Conservation (phyloP, 2,797 vertebrate genomes). For the Mormyrus proboscirostris region DNA sequence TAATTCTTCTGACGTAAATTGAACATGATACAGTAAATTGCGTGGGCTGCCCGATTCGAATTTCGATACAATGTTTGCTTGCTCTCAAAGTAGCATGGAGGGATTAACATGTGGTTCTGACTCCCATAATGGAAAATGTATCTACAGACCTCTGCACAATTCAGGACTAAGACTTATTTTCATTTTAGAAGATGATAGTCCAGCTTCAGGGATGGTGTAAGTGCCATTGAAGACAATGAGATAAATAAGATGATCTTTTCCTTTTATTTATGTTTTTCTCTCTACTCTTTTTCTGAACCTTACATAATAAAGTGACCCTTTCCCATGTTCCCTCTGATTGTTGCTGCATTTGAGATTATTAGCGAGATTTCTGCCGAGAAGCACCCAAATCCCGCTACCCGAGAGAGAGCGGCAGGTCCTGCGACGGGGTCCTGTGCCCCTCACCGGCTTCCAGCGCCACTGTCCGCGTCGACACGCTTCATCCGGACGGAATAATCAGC, state of each 20-base stretch:
- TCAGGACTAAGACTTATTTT: background rate
- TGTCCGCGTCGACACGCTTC: background rate
- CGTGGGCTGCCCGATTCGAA: background rate
- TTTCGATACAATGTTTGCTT: background rate
- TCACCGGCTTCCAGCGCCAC: background rate
- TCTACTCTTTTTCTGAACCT: background rate
- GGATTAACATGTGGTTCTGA: background rate
- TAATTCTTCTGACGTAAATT: background rate
- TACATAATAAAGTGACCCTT: background rate
- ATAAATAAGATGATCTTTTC: background rate
- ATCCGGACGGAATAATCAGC: background rate
- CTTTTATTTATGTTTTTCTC: background rate
- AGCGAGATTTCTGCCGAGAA: background rate
- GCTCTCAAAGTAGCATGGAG: background rate
- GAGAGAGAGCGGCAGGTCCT: background rate
- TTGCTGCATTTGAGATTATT: background rate
- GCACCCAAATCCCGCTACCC: background rate
- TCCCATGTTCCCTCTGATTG: background rate
- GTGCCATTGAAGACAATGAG: background rate
- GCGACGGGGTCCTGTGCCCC: background rate
- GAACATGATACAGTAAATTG: background rate
- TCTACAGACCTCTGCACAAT: background rate
- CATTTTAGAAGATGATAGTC: background rate
- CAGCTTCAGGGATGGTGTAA: background rate
- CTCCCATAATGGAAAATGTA: background rate